Evolutionary conservation across 2,888 invertebrate species (phyloP), one percentile per base, ranked within the genome.

Genomic region (Laothoe populi): DNA sequence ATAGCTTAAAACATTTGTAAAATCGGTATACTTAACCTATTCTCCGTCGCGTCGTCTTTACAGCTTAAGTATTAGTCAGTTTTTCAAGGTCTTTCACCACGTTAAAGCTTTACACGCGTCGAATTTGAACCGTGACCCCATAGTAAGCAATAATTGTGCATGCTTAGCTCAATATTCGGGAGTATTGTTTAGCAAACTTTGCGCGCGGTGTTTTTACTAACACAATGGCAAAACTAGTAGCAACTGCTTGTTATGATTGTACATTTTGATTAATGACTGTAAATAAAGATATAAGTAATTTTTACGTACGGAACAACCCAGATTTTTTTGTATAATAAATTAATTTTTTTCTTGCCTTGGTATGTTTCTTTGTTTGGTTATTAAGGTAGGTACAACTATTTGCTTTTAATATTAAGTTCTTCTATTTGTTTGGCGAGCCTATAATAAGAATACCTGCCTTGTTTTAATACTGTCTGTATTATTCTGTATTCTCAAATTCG

Each of bases 181-280:
- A 63, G 72, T 68, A 70, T 81, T 84, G 85, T 85, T 81, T 76
- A 77, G 67, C 67, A 70, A 74, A 67, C 31, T 53, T 19, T 31
- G 62, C 61, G 42, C 11, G 48, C 40, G 40, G 49, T 61, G 42
- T 48, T 61, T 53, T 61, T 66, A 57, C 23, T 63, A 48, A 44
- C 53, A 49, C 60, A 64, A 60, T 42, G 53, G 64, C 66, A 64
- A 57, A 62, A 46, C 60, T 61, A 61, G 42, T 61, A 61, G 60
- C 60, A n/a, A 11, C 11, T 16, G 38, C 16, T 24, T 62, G 71
- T 72, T 70, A 64, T 63, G 63, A 71, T 46, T 71, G 64, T 59
- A 45, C 42, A 70, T 62, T 62, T 66, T 79, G 81, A 82, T 82
- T 71, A 68, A 83, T 78, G 68, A 69, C 61, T 70, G 63, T 60